Percentiles rank a stretch among this genome's conserved stretches.
Evolutionary conservation across 2,888 invertebrate genomes (phyloP).

Genomic region (Orthosia incerta): DNA sequence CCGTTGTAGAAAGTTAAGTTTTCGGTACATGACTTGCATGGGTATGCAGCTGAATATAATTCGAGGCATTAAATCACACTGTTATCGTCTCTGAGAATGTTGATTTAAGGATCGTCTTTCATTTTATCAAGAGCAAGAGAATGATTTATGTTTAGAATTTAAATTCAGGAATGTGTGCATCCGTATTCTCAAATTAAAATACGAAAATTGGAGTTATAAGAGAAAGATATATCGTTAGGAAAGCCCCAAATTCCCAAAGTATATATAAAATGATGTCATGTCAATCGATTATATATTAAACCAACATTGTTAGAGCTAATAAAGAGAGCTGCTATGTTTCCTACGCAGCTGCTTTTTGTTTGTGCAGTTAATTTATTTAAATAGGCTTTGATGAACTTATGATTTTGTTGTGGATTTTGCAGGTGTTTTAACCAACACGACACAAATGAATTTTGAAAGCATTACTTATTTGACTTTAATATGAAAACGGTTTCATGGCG

Average conservation of each 20-base stretch:
- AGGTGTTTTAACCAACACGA: neutral
- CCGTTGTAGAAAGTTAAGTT: slow-evolving; percentile 44
- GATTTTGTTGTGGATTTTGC: slow-evolving; percentile 2
- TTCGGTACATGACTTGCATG: slow-evolving; percentile 24
- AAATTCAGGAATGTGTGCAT: slow-evolving; percentile 4
- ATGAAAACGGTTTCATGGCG: neutral
- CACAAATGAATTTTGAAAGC: neutral
- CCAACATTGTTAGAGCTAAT: slow-evolving; percentile 46
- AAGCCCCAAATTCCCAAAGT: slow-evolving; percentile 61
- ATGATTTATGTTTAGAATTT: slow-evolving; percentile 33
- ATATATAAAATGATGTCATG: slow-evolving; percentile 61
- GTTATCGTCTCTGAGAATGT: slow-evolving; percentile 14
- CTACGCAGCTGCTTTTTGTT: slow-evolving; percentile 41
- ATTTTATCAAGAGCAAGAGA: slow-evolving; percentile 18
- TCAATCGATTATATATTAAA: slow-evolving; percentile 47
- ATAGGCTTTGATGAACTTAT: slow-evolving; percentile 19
- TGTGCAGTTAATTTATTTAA: slow-evolving; percentile 37
- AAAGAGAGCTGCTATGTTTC: slow-evolving; percentile 34
- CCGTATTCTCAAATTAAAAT: neutral
- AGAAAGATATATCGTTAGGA: slow-evolving; percentile 41
- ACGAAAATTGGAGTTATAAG: slow-evolving; percentile 8
- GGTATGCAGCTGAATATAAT: slow-evolving; percentile 2
- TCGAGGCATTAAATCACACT: neutral
- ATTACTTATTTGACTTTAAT: neutral
- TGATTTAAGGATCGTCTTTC: slow-evolving; percentile 32